Evolutionary conservation across 2,888 invertebrate species (phyloP), one percentile per base, ranked within the genome.

Genomic region (Chydorus sphaericus): DNA sequence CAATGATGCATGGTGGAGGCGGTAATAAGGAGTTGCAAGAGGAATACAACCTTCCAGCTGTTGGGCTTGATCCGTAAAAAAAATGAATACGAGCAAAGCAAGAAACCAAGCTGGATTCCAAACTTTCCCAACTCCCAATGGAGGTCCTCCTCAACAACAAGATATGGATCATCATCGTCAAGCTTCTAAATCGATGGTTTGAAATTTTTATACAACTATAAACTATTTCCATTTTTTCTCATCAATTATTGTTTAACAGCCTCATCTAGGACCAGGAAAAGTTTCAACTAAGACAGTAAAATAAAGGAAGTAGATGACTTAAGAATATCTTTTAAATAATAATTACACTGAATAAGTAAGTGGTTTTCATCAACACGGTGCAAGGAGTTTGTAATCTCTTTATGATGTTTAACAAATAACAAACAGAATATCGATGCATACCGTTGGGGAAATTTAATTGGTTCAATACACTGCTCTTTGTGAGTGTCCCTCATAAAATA

Each of bases 41-140:
- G 68, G 92, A 93, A 93, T 73, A 93, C 93, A 8, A 93, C 93
- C 39, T 93, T 93, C 84, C 92, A 93, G 71, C 77, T 91, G 66
- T 80, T 91, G 57, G 91, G 90, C 63, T 91, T n/a, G n/a, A n/a
- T 91, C 83, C 85, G 91, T 65, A 90, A 91, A 70, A n/a, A 90
- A 91, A 77, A 90, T 91, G 89, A 90, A 91, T 71, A 90, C 89
- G 49, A 83, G 77, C 70, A 48, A 90, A 89, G 75, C 87, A 87
- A 37, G 44, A 23, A 79, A 88, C 82, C 77, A 88, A 73, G n/a
- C n/a, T n/a, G n/a, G n/a, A n/a, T 88, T 89, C 82, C 78, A 89
- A 74, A 85, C 89, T 63, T 84, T 85, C 77, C 84, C 84, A 2
- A 88, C 89, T 70, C 82, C 82, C 58, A 75, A 75, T 60, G 80